phyloP scores from a whole-genome alignment of 2,888 invertebrate species.

The Aporophyla nigra region DNA sequence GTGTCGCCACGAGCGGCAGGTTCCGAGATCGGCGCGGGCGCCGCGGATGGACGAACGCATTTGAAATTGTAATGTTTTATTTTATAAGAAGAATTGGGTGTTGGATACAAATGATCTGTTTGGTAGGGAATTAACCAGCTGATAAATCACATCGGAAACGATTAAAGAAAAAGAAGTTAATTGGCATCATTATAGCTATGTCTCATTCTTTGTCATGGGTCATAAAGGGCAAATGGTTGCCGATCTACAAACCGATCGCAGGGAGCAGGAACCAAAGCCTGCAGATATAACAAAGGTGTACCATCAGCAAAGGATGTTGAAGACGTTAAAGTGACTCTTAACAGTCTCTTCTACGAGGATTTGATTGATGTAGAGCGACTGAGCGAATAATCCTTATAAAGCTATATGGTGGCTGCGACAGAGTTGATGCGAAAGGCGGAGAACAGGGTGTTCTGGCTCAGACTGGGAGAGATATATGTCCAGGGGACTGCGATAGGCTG shows the following conservation, averaged over 20 bases:
- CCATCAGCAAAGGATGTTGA: neutral
- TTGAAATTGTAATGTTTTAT: constrained; percentile 38
- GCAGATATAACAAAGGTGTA: neutral
- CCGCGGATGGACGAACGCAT: constrained; percentile 47
- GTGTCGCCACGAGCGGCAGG: constrained; percentile 51
- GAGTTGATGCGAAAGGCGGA: neutral
- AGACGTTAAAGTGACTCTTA: neutral
- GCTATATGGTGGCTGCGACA: neutral
- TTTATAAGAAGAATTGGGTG: neutral
- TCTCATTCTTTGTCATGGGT: neutral
- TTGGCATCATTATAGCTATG: too few relatives aligned
- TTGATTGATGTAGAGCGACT: too few relatives aligned
- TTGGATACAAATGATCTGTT: neutral
- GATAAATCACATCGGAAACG: neutral
- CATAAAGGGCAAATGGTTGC: neutral
- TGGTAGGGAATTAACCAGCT: neutral
- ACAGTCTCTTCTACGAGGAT: neutral
- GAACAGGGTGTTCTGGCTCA: neutral
- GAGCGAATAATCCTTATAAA: neutral
- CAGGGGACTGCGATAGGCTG: neutral
- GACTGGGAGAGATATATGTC: neutral
- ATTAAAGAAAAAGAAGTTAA: neutral
- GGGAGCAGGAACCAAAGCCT: neutral
- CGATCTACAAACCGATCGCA: neutral
- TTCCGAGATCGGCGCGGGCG: constrained; percentile 48